Percentiles rank a stretch among this genome's conserved stretches.
These are phyloP conservation scores for Dallia pectoralis DNA, from an alignment of 2,797 vertebrate genomes.

Conservation along the genomic window DNA sequence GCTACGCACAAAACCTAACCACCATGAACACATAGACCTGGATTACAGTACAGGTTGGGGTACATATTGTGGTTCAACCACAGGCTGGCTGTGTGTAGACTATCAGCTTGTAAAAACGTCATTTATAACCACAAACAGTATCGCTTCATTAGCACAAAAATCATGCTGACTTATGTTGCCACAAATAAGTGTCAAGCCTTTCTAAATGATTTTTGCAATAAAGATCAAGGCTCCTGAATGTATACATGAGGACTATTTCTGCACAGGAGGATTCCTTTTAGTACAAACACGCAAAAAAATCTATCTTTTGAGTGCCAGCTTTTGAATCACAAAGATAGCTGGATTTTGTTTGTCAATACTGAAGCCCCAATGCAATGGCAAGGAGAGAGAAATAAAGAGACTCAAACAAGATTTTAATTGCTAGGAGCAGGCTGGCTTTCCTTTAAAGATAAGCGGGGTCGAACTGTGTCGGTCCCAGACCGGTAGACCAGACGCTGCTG, in stretches of 20 bases:
- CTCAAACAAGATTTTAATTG: slow-evolving; percentile 51
- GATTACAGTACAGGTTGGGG: too few relatives aligned
- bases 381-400: slow-evolving; percentile 2
- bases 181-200: not conserved
- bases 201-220: not conserved
- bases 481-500: too few relatives aligned
- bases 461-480: too few relatives aligned
- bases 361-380: not conserved
- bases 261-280: slow-evolving; percentile 17
- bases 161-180: not conserved
- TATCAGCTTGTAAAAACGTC: not conserved
- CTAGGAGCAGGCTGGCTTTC: too few relatives aligned
- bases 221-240: slow-evolving; percentile 1
- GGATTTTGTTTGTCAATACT: slow-evolving; percentile 13
- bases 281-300: slow-evolving; percentile 25
- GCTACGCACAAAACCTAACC: too few relatives aligned
- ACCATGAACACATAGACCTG: too few relatives aligned
- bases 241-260: slow-evolving; percentile 25
- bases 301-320: slow-evolving; percentile 32
- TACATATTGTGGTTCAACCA: not conserved
- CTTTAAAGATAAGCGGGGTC: too few relatives aligned
- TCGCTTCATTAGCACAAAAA: not conserved
- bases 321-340: slow-evolving; percentile 7
- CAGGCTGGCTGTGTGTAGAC: not conserved
- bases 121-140: not conserved